Evolutionary conservation across 2,113 vertebrate genomes (phyloP).

Genomic region (Alosa alosa): DNA sequence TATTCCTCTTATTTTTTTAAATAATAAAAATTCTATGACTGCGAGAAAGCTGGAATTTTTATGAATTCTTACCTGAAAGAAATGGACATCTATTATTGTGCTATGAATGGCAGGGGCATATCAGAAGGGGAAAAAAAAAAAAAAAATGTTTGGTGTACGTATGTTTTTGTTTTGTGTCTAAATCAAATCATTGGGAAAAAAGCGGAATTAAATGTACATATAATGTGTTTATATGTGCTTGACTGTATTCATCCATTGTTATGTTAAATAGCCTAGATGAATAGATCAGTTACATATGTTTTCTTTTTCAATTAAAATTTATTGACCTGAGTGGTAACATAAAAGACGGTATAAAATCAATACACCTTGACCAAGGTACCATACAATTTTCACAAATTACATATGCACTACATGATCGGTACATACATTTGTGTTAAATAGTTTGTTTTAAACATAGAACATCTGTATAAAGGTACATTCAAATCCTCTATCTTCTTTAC

Average conservation of each 20-base stretch:
- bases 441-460: conserved; percentile 67
- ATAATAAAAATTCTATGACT: conserved; percentile 25
- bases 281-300: neutral
- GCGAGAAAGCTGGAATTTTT: conserved; percentile 55
- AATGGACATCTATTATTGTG: conserved; percentile 24
- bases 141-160: conserved; percentile 30
- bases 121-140: conserved; percentile 33
- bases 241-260: neutral
- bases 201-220: neutral
- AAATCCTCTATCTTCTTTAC: conserved; percentile 41
- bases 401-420: conserved; percentile 69
- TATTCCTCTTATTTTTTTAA: conserved; percentile 42
- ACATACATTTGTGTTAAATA: conserved; percentile 62
- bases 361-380: conserved; percentile 65
- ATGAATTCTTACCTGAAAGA: conserved; percentile 46
- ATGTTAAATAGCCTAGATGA: neutral
- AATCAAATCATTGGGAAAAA: neutral
- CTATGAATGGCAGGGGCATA: conserved; percentile 34
- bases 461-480: conserved; percentile 90
- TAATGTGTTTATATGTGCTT: neutral
- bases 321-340: conserved; percentile 83
- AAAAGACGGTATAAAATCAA: conserved; percentile 78
- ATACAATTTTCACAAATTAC: conserved; percentile 60
- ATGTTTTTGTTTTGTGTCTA: neutral
- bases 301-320: conserved; percentile 67